Evolutionary conservation across 2,888 invertebrate genomes (phyloP), one percentile per base, ranked within the genome.

Genomic region (Drosophila differens): DNA sequence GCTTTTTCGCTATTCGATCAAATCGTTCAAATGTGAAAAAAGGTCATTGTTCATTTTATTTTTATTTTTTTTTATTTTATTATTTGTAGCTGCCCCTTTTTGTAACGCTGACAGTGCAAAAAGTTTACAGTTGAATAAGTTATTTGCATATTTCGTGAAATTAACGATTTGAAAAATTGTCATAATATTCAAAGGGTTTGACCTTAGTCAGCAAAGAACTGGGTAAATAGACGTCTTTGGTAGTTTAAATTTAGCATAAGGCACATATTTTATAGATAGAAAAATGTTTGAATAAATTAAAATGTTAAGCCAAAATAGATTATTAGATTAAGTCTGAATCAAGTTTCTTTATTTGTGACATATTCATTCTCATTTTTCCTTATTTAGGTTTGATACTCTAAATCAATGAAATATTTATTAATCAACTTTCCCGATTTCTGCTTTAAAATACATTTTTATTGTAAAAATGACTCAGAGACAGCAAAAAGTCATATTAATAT

Each of bases 81-180:
- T 16, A 22, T 44, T 30, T 37, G 22, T 25, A 47, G 47, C 55
- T 51, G 39, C 60, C 58, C 61, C 41, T 58, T 70, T 16, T 55
- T 14, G 16, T 78, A 65, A 70, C 68, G 66, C 55, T 32, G 30
- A 37, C 10, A 57, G 25, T 64, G 57, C 37, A 54, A 64, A 73
- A 82, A 77, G 62, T 75, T 83, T 85, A 72, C 83, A 81, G 58
- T 72, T 72, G 81, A 86, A 74, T 81, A 70, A 68, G 68, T 77
- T 41, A 85, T 87, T 87, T 85, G 85, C 82, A 89, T 86, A 81
- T 90, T 79, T 70, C 57, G 71, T 61, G 63, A 89, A 86, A 83
- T 86, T 90, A 90, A 87, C 74, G 87, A 75, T 77, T 89, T 77
- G 83, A 74, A 77, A 81, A 89, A 90, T 83, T 74, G 79, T 62